Percentiles rank a stretch among this genome's conserved stretches.
Evolutionary conservation across 2,113 vertebrate species (phyloP).

Genomic region (Megalops atlanticus): DNA sequence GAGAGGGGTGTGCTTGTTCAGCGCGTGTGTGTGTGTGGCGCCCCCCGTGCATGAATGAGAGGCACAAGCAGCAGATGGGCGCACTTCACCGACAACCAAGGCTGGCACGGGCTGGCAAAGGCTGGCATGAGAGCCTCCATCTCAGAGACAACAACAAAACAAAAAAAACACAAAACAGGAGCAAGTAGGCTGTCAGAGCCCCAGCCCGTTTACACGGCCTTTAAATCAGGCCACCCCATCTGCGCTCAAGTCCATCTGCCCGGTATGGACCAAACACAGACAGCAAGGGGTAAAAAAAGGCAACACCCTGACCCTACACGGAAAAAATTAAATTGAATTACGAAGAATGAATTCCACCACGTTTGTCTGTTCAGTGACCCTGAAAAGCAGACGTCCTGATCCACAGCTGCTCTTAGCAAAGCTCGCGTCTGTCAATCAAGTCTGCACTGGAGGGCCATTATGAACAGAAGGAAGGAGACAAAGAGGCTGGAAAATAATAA

Average conservation of each 20-base stretch:
- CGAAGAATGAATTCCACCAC: too few relatives aligned
- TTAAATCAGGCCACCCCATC: not conserved
- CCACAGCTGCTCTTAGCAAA: too few relatives aligned
- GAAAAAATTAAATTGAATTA: too few relatives aligned
- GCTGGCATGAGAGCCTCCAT: slow-evolving; percentile 11
- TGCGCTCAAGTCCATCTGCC: not conserved
- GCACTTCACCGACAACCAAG: slow-evolving; percentile 21
- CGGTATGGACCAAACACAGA: not conserved
- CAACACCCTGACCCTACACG: too few relatives aligned
- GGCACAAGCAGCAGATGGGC: slow-evolving; percentile 44
- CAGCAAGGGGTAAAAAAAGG: too few relatives aligned
- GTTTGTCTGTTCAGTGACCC: too few relatives aligned
- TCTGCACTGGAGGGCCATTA: too few relatives aligned
- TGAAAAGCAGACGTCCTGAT: too few relatives aligned
- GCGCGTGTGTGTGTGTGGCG: not conserved
- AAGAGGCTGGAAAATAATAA: too few relatives aligned
- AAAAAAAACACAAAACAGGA: slow-evolving; percentile 9
- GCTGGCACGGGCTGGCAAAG: slow-evolving; percentile 21
- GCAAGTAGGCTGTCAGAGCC: not conserved
- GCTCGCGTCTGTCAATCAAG: too few relatives aligned
- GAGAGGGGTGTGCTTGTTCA: not conserved
- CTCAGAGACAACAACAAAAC: slow-evolving; percentile 28
- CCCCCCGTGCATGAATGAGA: slow-evolving; percentile 21
- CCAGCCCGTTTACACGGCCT: not conserved
- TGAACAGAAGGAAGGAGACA: too few relatives aligned